phyloP scores from a whole-genome alignment of 2,113 vertebrate species.

The Alces alces region DNA sequence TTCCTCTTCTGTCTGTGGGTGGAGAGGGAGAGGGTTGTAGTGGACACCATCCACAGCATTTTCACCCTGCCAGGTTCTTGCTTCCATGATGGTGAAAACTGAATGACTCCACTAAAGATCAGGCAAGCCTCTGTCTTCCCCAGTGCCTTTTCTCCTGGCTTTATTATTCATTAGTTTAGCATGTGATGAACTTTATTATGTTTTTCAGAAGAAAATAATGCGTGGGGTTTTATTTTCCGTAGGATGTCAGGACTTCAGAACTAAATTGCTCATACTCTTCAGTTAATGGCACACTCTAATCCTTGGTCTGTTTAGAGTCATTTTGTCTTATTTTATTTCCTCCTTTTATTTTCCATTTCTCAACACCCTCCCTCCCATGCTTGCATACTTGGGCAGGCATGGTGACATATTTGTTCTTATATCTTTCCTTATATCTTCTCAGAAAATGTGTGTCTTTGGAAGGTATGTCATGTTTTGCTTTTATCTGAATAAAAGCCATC shows the following conservation, averaged over 20 bases:
- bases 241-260: background rate
- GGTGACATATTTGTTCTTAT: background rate
- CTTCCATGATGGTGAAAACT: background rate
- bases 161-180: background rate
- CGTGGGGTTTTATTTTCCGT: background rate
- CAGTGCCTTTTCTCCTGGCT: background rate
- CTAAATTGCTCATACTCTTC: background rate
- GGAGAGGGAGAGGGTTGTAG: background rate
- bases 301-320: background rate
- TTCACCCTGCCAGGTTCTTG: background rate
- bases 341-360: background rate
- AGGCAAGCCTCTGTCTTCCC: background rate
- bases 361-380: background rate
- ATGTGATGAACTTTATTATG: background rate
- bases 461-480: background rate
- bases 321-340: background rate
- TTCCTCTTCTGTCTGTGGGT: background rate
- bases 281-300: background rate
- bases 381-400: background rate
- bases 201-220: background rate
- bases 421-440: background rate
- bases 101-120: background rate
- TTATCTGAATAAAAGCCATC: background rate
- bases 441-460: background rate
- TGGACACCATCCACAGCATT: background rate